Evolutionary conservation across 2,797 vertebrate genomes (phyloP).

Genomic region (Pteronotus mesoamericanus): DNA sequence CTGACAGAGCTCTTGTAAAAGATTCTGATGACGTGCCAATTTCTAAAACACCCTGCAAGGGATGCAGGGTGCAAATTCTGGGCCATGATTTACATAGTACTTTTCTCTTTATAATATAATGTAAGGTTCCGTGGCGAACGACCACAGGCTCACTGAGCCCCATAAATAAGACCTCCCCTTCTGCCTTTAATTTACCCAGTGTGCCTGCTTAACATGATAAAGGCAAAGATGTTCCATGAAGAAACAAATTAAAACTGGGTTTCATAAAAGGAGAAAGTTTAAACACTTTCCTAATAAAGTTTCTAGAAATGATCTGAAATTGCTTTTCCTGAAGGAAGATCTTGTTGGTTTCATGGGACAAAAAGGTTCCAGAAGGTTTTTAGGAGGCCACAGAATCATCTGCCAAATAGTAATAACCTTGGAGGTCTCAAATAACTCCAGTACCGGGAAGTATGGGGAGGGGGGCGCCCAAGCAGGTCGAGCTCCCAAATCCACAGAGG

Average conservation of each 20-base stretch:
- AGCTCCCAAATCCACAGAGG: background rate
- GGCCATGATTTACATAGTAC: background rate
- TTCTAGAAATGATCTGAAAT: conserved; percentile 70
- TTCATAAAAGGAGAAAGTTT: background rate
- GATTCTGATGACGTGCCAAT: background rate
- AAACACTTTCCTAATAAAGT: conserved; percentile 19
- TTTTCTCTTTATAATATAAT: background rate
- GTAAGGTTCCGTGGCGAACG: background rate
- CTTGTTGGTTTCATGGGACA: conserved; percentile 28
- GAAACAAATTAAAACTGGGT: background rate
- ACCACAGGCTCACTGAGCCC: background rate
- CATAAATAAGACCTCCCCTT: background rate
- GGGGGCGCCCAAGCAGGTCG: background rate
- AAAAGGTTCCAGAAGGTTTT: background rate
- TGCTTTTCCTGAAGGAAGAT: conserved; percentile 65
- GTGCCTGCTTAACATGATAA: background rate
- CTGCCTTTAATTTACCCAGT: background rate
- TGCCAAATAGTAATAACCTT: background rate
- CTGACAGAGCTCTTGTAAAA: background rate
- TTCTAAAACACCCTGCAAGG: background rate
- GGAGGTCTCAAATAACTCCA: background rate
- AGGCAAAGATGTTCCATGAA: background rate
- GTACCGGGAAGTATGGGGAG: no score
- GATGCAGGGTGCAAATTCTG: background rate
- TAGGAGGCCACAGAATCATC: background rate